Conservation (phyloP, 1,140 invertebrate species). For the Zaprionus lachaisei region DNA sequence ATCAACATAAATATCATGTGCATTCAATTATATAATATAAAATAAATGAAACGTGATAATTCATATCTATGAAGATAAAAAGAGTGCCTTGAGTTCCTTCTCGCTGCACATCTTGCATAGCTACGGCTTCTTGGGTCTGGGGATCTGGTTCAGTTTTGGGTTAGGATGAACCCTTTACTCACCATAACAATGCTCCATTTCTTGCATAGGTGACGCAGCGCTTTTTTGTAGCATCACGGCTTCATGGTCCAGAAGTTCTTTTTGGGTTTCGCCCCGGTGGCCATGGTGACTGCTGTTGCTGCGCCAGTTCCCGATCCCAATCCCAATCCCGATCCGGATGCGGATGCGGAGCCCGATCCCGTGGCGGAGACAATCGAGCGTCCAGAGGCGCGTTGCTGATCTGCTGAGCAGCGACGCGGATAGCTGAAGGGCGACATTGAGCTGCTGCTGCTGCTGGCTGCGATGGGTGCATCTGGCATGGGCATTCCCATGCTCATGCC, state of each 20-base stretch:
- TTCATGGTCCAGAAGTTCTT: slow-evolving; percentile 84
- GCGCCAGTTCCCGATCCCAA: slow-evolving; percentile 19
- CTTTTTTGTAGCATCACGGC: slow-evolving; percentile 83
- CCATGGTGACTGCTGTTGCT: slow-evolving; percentile 39
- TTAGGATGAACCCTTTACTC: slow-evolving; percentile 34
- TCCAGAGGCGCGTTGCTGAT: slow-evolving; percentile 69
- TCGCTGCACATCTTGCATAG: too few species aligned
- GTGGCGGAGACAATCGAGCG: slow-evolving; percentile 54
- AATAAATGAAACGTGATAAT: too few species aligned
- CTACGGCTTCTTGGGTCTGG: too few species aligned
- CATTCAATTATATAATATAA: too few species aligned
- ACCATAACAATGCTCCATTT: slow-evolving; percentile 84
- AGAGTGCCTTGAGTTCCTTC: too few species aligned
- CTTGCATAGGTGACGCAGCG: slow-evolving; percentile 76
- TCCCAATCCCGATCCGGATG: not conserved
- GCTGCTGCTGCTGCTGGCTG: slow-evolving; percentile 19
- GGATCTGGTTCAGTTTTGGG: too few species aligned
- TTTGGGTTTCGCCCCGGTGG: slow-evolving; percentile 80
- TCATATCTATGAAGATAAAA: too few species aligned
- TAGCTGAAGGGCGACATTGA: slow-evolving; percentile 72
- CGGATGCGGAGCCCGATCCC: not conserved
- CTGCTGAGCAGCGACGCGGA: slow-evolving; percentile 68
- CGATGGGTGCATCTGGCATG: slow-evolving; percentile 8
- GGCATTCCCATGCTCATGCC: not conserved
- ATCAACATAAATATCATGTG: too few species aligned